Evolutionary conservation across 2,113 vertebrate genomes (phyloP).

Genomic region (Poeciliopsis prolifica): DNA sequence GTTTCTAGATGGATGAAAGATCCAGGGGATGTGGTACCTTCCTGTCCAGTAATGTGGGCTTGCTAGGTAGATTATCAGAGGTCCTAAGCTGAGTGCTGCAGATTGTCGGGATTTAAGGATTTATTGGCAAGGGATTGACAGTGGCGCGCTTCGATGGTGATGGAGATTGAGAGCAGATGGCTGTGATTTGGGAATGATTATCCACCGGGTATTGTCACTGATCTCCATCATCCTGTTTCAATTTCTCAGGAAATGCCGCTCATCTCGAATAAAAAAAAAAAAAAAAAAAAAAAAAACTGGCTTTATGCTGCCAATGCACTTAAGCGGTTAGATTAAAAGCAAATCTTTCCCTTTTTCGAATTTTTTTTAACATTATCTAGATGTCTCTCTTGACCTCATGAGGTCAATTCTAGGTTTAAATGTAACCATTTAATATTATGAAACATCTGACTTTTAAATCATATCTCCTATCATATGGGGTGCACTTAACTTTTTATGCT

Average conservation of each 20-base stretch:
- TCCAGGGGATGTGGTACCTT: constrained; percentile 48
- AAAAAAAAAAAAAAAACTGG: constrained; percentile 55
- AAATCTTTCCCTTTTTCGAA: constrained; percentile 22
- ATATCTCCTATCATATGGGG: constrained; percentile 6
- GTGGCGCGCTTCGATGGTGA: constrained; percentile 70
- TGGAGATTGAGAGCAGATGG: constrained; percentile 86
- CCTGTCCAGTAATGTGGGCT: constrained; percentile 67
- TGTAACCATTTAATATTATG: constrained; percentile 5
- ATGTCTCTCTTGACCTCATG: constrained; percentile 15
- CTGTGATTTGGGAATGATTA: constrained; percentile 77
- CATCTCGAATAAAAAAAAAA: constrained; percentile 66
- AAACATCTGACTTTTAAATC: constrained; percentile 12
- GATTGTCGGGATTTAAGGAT: constrained; percentile 83
- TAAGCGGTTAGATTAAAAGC: constrained; percentile 74
- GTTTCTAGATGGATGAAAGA: constrained; percentile 37
- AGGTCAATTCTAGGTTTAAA: constrained; percentile 13
- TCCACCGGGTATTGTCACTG: constrained; percentile 78
- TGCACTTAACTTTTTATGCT: neutral
- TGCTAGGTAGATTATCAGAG: constrained; percentile 76
- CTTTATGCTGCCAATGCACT: constrained; percentile 62
- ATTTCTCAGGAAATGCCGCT: constrained; percentile 76
- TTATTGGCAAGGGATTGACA: constrained; percentile 78
- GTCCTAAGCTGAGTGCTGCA: constrained; percentile 72
- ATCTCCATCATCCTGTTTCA: constrained; percentile 78
- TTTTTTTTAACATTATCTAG: neutral